Conservation (phyloP, 2,888 invertebrate species). For the Phortica okadai region DNA sequence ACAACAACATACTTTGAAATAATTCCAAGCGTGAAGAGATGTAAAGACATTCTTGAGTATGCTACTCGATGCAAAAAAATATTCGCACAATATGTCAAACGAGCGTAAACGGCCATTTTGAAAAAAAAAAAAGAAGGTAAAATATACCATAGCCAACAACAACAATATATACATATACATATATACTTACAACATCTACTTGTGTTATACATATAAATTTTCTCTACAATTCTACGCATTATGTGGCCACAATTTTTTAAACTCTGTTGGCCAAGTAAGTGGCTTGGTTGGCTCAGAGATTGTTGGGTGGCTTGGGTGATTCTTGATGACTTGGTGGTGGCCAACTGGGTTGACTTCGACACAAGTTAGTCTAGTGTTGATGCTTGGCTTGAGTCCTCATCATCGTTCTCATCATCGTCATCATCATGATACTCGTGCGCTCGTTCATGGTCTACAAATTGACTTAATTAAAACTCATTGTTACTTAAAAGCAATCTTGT, state of each 20-base stretch:
- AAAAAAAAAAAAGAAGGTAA: slow-evolving; percentile 41
- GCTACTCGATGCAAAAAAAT: slow-evolving; percentile 56
- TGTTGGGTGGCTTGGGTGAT: background rate
- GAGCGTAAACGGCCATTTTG: slow-evolving; percentile 68
- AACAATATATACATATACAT: background rate
- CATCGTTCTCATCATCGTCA: slow-evolving; percentile 31
- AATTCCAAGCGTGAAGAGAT: slow-evolving; percentile 67
- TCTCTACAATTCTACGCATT: slow-evolving; percentile 5
- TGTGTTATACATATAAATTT: background rate
- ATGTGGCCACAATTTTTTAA: slow-evolving; percentile 53
- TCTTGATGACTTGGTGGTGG: slow-evolving; percentile 14
- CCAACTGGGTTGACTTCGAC: background rate
- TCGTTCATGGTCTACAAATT: slow-evolving; percentile 50
- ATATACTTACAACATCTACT: background rate
- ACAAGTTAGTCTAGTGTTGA: background rate
- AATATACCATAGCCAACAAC: slow-evolving; percentile 38
- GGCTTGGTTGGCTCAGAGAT: slow-evolving; percentile 37
- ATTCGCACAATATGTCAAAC: slow-evolving; percentile 61
- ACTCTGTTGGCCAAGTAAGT: slow-evolving; percentile 45
- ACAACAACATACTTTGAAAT: slow-evolving; percentile 52
- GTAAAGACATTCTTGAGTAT: slow-evolving; percentile 66
- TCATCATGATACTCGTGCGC: slow-evolving; percentile 14
- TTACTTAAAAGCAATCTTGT: slow-evolving; percentile 29
- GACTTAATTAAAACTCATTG: slow-evolving; percentile 58
- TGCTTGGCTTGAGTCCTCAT: background rate